Percentiles rank a stretch among this genome's conserved stretches.
These are phyloP conservation scores for Amiota communis DNA, from an alignment of 2,888 invertebrate species.

Conservation along the genomic window DNA sequence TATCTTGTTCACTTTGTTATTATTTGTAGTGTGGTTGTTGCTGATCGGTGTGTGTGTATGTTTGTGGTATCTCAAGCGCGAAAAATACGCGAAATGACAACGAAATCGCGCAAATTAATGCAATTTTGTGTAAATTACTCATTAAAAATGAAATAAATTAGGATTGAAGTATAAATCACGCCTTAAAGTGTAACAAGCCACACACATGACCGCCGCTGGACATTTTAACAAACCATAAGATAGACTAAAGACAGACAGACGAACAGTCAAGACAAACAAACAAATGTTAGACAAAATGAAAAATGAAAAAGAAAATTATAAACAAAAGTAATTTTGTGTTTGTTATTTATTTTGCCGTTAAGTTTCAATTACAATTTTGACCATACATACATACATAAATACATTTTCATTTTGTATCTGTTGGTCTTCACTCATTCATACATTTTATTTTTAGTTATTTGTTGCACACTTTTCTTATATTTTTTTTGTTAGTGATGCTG, in stretches of 20 bases:
- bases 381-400: conserved; percentile 60
- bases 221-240: conserved; percentile 16
- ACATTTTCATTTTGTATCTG: conserved; percentile 52
- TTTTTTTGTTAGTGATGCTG: too few species aligned
- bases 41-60: background rate
- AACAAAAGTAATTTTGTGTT: conserved; percentile 6
- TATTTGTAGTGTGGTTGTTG: conserved; percentile 37
- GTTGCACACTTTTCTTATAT: background rate
- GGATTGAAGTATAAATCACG: conserved; percentile 60
- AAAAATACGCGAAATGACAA: conserved; percentile 33
- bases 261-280: conserved; percentile 24
- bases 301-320: conserved; percentile 36
- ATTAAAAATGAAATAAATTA: conserved; percentile 67
- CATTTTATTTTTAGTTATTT: conserved; percentile 28
- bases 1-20: conserved; percentile 43
- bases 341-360: conserved; percentile 3
- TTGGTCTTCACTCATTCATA: conserved; percentile 32
- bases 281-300: conserved; percentile 36
- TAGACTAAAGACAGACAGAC: conserved; percentile 6
- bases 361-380: conserved; percentile 51
- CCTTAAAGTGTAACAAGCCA: conserved; percentile 28
- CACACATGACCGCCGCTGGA: conserved; percentile 23
- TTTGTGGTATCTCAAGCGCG: background rate
- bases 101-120: conserved; percentile 57
- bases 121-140: conserved; percentile 66